These are phyloP conservation scores for Hoplias malabaricus DNA, from an alignment of 2,113 vertebrate species.

Conservation along the genomic window DNA sequence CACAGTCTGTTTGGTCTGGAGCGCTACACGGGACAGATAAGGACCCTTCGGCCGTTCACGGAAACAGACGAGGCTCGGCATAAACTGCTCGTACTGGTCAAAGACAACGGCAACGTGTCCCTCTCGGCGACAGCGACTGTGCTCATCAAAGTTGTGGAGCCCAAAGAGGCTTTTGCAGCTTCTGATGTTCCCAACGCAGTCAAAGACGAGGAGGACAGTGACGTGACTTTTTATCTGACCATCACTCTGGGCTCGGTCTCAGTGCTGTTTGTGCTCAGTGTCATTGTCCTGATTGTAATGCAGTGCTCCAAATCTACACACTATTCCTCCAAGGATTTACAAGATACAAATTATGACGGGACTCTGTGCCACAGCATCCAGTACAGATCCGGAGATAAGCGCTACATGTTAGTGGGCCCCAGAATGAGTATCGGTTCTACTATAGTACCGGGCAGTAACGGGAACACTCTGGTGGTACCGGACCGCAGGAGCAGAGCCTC, in stretches of 20 bases:
- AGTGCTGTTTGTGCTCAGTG: constrained; percentile 51
- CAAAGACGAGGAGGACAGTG: constrained; percentile 37
- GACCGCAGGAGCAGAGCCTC: constrained; percentile 46
- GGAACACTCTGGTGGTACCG: constrained; percentile 54
- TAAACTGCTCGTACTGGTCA: constrained; percentile 53
- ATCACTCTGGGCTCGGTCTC: constrained; percentile 56
- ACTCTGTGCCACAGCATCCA: constrained; percentile 51
- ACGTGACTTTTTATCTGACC: constrained; percentile 54
- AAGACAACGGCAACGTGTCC: constrained; percentile 55
- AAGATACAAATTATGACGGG: constrained; percentile 46
- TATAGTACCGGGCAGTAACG: constrained; percentile 52
- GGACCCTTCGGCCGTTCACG: constrained; percentile 48
- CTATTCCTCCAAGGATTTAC: constrained; percentile 45
- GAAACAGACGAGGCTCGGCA: constrained; percentile 53
- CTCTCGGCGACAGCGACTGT: constrained; percentile 57
- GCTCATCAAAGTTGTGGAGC: constrained; percentile 46
- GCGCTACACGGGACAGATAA: constrained; percentile 56
- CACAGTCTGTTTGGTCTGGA: constrained; percentile 52
- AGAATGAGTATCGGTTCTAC: constrained; percentile 59
- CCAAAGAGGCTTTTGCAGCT: constrained; percentile 45
- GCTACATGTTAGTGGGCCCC: constrained; percentile 62
- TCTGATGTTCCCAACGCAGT: constrained; percentile 35
- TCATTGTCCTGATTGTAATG: constrained; percentile 54
- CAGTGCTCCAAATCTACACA: constrained; percentile 52
- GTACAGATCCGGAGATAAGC: constrained; percentile 61